phyloP scores from a whole-genome alignment of 2,113 vertebrate species.

The Alaudala cheleensis region DNA sequence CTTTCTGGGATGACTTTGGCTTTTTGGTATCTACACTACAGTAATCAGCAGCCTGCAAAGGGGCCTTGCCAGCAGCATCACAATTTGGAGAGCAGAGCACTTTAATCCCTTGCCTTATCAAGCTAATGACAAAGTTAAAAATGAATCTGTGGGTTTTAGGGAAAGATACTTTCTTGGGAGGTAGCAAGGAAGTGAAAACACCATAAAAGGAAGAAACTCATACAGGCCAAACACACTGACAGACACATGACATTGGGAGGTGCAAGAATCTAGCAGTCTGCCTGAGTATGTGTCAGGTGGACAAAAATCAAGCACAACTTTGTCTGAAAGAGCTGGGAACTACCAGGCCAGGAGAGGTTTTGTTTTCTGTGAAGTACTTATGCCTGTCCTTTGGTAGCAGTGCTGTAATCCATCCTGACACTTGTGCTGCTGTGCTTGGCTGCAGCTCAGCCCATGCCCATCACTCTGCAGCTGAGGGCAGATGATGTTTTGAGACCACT shows the following conservation, averaged over 20 bases:
- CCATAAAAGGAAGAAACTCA: background rate
- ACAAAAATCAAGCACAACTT: background rate
- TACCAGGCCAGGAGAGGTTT: background rate
- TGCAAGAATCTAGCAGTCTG: background rate
- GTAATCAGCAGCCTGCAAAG: background rate
- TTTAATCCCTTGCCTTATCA: background rate
- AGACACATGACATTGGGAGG: background rate
- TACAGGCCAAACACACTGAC: background rate
- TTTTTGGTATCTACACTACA: background rate
- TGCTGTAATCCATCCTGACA: background rate
- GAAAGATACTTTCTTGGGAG: background rate
- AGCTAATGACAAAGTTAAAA: background rate
- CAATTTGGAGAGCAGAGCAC: background rate
- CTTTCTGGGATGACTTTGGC: background rate
- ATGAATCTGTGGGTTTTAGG: background rate
- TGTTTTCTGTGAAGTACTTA: background rate
- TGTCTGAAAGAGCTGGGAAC: background rate
- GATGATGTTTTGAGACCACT: background rate
- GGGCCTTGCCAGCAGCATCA: background rate
- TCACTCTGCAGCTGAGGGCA: background rate
- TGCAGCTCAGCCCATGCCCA: background rate
- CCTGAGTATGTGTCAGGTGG: background rate
- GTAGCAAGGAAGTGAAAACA: background rate
- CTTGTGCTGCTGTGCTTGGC: background rate
- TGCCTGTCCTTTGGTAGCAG: background rate